Evolutionary conservation across 2,113 vertebrate species (phyloP).

Genomic region (Sialia sialis): DNA sequence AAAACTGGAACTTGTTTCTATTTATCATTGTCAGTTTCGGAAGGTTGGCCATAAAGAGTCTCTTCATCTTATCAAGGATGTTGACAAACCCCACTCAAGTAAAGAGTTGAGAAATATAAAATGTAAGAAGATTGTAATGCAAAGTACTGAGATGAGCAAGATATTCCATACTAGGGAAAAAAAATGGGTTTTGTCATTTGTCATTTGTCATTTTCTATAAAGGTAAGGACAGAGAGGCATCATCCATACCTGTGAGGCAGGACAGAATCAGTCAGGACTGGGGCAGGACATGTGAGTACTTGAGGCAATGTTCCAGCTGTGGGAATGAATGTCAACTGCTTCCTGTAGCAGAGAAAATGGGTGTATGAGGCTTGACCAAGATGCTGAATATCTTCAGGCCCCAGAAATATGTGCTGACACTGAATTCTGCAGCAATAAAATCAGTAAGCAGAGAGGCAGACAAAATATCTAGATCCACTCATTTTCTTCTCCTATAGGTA

Average conservation of each 20-base stretch:
- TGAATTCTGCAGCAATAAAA: neutral
- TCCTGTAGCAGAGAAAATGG: neutral
- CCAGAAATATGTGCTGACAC: neutral
- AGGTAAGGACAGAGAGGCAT: neutral
- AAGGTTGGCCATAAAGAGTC: neutral
- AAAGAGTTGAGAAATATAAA: neutral
- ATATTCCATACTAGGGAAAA: neutral
- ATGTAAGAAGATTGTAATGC: neutral
- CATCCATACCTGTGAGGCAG: neutral
- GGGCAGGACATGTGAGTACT: accelerated
- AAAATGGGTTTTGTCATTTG: accelerated
- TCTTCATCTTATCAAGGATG: neutral
- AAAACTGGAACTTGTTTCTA: neutral
- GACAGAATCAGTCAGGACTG: neutral
- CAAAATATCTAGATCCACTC: neutral
- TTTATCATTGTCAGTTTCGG: neutral
- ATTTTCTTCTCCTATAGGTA: neutral
- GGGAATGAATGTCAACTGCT: neutral
- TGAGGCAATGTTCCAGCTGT: neutral
- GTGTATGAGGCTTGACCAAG: neutral
- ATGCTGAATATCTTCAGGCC: neutral
- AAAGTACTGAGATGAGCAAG: neutral
- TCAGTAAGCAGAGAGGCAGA: neutral
- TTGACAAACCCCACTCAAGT: neutral
- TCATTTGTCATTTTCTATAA: too few species aligned